Evolutionary conservation across 1,140 invertebrate species (phyloP).

Genomic region (Pristionchus pacificus): DNA sequence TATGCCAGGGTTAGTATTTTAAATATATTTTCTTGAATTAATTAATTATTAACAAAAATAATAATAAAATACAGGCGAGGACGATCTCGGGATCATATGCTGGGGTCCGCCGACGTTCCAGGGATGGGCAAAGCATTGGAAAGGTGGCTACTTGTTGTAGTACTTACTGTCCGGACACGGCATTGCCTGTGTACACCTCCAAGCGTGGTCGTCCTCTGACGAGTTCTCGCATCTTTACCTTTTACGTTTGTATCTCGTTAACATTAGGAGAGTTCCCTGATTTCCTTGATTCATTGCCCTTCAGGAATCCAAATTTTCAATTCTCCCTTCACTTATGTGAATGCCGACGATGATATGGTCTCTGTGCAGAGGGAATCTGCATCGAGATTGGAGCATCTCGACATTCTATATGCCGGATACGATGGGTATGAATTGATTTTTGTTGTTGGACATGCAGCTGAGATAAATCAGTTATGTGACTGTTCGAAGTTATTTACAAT

Average conservation of each 20-base stretch:
- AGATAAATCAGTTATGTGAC: too few species aligned
- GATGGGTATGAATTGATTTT: constrained; percentile 39
- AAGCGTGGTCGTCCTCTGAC: too few species aligned
- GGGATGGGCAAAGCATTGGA: constrained; percentile 56
- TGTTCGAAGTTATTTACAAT: too few species aligned
- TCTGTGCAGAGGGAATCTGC: constrained; percentile 46
- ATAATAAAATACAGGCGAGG: too few species aligned
- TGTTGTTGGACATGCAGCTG: background rate
- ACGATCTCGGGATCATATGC: constrained; percentile 55
- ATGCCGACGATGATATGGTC: constrained; percentile 50
- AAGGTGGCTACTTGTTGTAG: constrained; percentile 41
- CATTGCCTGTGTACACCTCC: too few species aligned
- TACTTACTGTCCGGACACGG: too few species aligned
- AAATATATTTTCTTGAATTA: too few species aligned
- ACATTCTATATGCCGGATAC: constrained; percentile 56
- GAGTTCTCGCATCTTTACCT: too few species aligned
- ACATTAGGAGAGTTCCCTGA: too few species aligned
- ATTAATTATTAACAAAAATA: too few species aligned
- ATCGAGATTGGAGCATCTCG: constrained; percentile 50
- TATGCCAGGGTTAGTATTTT: constrained; percentile 40
- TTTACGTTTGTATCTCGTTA: too few species aligned
- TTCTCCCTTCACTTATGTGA: constrained; percentile 50
- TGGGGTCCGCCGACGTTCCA: constrained; percentile 54
- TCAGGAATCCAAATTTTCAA: constrained; percentile 50
- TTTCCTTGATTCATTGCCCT: too few species aligned